Evolutionary conservation across 1,140 invertebrate species (phyloP).

Genomic region (Kradibia gibbosae): DNA sequence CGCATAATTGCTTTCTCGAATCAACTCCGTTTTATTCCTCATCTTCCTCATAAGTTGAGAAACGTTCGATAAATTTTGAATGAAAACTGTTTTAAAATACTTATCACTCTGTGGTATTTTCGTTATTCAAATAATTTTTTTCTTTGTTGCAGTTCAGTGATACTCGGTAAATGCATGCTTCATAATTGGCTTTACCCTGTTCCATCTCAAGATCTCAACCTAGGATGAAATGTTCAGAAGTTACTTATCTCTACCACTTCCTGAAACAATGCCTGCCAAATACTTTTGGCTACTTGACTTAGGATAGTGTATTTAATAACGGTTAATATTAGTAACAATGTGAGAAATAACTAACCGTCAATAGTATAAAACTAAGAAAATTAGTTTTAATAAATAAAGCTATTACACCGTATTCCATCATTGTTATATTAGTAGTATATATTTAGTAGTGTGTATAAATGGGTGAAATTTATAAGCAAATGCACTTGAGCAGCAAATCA

Average conservation of each 20-base stretch:
- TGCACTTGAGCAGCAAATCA: conserved; percentile 61
- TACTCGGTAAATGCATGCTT: neutral
- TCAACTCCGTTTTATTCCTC: neutral
- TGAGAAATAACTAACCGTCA: neutral
- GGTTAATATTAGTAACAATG: conserved; percentile 15
- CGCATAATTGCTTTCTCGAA: neutral
- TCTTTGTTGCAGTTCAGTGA: conserved; percentile 27
- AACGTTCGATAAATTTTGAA: neutral
- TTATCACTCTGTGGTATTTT: neutral
- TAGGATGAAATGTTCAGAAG: conserved; percentile 37
- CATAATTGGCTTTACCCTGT: conserved; percentile 34
- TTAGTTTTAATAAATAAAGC: neutral
- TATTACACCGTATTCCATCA: neutral
- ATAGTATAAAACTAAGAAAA: neutral
- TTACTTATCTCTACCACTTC: conserved; percentile 2
- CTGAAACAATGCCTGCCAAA: conserved; percentile 64
- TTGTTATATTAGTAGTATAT: conserved; percentile 2
- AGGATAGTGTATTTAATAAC: conserved; percentile 59
- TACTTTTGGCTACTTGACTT: conserved; percentile 68
- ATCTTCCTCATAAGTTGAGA: neutral
- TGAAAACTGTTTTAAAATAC: neutral
- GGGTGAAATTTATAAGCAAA: conserved; percentile 65
- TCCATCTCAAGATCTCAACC: conserved; percentile 21
- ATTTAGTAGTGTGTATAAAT: conserved; percentile 63
- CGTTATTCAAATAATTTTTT: neutral